phyloP scores from a whole-genome alignment of 2,797 vertebrate species.

The Benthosema pterotum region DNA sequence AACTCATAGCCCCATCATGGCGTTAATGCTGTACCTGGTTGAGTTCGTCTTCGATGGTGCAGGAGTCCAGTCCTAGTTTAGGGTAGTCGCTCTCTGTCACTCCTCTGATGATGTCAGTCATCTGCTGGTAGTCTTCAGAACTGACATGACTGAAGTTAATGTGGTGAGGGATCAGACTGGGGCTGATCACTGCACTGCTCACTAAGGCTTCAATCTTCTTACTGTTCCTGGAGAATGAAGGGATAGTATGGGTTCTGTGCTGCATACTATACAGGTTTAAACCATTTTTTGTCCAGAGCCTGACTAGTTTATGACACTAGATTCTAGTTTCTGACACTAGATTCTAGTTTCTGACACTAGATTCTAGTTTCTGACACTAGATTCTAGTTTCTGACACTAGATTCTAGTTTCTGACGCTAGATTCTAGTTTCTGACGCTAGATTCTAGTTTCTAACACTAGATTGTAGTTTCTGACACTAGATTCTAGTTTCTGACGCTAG shows the following conservation, averaged over 20 bases:
- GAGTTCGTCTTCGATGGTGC: conserved; percentile 91
- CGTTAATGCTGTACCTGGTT: conserved; percentile 83
- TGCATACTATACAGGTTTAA: too few species aligned
- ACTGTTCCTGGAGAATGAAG: conserved; percentile 82
- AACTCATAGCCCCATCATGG: background rate
- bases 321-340: too few species aligned
- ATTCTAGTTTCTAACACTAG: too few species aligned
- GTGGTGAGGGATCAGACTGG: conserved; percentile 86
- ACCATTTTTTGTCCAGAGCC: too few species aligned
- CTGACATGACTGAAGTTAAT: conserved; percentile 89
- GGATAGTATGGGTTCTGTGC: background rate
- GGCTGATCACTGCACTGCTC: conserved; percentile 81
- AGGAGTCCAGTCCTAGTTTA: conserved; percentile 84
- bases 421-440: too few species aligned
- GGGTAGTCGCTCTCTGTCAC: conserved; percentile 84
- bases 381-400: too few species aligned
- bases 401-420: too few species aligned
- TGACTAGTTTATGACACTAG: too few species aligned
- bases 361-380: too few species aligned
- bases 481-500: too few species aligned
- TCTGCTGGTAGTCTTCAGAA: conserved; percentile 86
- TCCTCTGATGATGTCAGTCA: conserved; percentile 83
- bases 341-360: too few species aligned
- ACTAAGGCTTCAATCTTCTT: conserved; percentile 84
- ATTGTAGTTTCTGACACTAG: too few species aligned